Conservation (phyloP, 2,888 invertebrate genomes). For the Epicampocera succincta region DNA sequence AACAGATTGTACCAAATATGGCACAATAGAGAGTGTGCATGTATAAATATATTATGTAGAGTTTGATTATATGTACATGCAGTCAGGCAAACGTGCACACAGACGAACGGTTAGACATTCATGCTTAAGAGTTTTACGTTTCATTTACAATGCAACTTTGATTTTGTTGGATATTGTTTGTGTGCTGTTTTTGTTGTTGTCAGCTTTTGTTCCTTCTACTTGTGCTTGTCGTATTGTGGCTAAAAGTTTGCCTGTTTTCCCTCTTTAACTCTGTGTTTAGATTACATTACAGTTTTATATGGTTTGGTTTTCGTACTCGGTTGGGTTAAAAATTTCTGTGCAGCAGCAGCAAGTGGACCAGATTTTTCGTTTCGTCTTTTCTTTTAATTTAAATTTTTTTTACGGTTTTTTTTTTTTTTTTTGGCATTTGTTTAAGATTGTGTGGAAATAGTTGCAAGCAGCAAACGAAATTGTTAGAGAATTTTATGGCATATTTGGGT, state of each 20-base stretch:
- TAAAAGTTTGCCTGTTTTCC: constrained; percentile 48
- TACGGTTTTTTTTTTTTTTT: constrained; percentile 2
- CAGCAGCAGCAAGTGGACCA: constrained; percentile 64
- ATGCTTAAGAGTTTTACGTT: constrained; percentile 61
- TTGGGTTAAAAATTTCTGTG: constrained; percentile 24
- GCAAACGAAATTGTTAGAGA: constrained; percentile 28
- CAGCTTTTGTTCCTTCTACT: constrained; percentile 13
- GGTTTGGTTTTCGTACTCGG: constrained; percentile 29
- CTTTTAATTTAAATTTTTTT: constrained; percentile 20
- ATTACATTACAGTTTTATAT: constrained; percentile 49
- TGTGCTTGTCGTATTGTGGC: constrained; percentile 50
- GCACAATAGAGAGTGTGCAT: constrained; percentile 37
- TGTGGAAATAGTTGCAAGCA: constrained; percentile 26
- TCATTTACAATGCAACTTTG: constrained; percentile 54
- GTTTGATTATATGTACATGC: constrained; percentile 32
- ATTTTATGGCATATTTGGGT: constrained; percentile 71
- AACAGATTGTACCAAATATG: constrained; percentile 61
- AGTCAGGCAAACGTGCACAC: constrained; percentile 31
- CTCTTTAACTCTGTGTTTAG: constrained; percentile 27
- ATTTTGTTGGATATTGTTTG: constrained; percentile 49
- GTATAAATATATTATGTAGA: constrained; percentile 27
- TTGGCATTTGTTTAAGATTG: constrained; percentile 54
- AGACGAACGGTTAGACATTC: constrained; percentile 38
- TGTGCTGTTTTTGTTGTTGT: neutral
- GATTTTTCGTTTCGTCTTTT: constrained; percentile 23